Conservation (phyloP, 2,113 vertebrate genomes). For the Grantiella picta region DNA sequence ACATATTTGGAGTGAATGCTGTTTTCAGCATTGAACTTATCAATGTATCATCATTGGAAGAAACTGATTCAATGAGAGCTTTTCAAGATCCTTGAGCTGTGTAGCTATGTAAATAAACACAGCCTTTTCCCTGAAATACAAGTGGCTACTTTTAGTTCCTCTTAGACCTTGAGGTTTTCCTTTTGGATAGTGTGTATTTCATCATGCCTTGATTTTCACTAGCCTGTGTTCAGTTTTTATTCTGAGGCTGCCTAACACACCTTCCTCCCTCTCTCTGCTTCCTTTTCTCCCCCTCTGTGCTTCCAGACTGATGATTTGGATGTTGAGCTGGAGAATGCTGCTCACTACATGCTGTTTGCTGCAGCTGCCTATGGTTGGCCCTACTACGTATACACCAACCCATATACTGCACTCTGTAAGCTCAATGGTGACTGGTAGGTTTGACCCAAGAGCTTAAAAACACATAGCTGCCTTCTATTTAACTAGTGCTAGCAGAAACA, state of each 20-base stretch:
- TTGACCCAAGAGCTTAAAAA: neutral
- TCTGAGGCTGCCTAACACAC: neutral
- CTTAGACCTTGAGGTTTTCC: neutral
- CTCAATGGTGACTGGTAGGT: slow-evolving; percentile 89
- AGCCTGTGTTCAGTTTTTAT: neutral
- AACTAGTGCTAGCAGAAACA: neutral
- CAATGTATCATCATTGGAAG: neutral
- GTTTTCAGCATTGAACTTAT: neutral
- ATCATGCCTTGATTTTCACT: neutral
- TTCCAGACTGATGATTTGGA: slow-evolving; percentile 83
- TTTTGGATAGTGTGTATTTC: neutral
- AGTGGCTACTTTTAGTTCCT: neutral
- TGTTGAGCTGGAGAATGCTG: slow-evolving; percentile 83
- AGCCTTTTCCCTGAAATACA: neutral
- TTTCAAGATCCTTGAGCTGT: neutral
- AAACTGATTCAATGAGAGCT: neutral
- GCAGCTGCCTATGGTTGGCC: slow-evolving; percentile 95
- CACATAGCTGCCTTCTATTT: neutral
- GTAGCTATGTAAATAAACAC: neutral
- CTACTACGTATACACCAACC: slow-evolving; percentile 87
- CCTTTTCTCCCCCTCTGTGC: neutral
- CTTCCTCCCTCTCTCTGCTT: neutral
- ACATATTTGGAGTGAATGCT: neutral
- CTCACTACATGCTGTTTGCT: slow-evolving; percentile 91
- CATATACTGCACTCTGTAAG: slow-evolving; percentile 84